Base-by-base conservation (phyloP, 1,140 invertebrate genomes). In the Calliopsis andreniformis region DNA sequence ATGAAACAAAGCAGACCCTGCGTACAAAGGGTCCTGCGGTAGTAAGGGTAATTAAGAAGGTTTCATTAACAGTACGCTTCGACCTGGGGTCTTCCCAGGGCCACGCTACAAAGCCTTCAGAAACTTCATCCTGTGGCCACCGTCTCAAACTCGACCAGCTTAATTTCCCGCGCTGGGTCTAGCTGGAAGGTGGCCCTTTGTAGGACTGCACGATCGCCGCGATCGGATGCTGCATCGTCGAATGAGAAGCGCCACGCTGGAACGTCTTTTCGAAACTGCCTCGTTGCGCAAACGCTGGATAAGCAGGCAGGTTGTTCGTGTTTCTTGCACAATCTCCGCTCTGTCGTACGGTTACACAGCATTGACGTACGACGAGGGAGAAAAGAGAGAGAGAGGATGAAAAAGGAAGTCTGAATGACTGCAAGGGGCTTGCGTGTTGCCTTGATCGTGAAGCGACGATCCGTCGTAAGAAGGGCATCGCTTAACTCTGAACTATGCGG, bases 321-420 rank as follows among this genome's bases (percentile, higher is more conserved):
- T 77, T 55, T 67, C 61, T 87, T 85, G 80, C 84, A 86, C 78
- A 85, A 87, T 85, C 84, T 59, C 47, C 28, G 43, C 58, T 64
- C 32, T 35, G 68, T 68, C 49, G 25, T 56, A 58, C 30, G 51
- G 56, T 79, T 78, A 53, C 10, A 39, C 47, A 39, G 70, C 68
- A 67, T 71, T 61, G 78, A 70, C 56, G 45, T 39, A 49, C 30
- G 53, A 3, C 42, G 39, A 20, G 43, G 10, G n/a, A 1, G 8
- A 28, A n/a, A 32, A 5, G n/a, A 5, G 8, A 20, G n/a, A 25
- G 25, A 49, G 14, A 32, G 39, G 25, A 56, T 63, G 20, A 23
- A 72, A 77, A 69, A 68, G 49, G 47, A 51, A 53, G 51, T 51
- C 30, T 43, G 62, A 76, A 79, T 64, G 43, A 61, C 47, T 63